These are phyloP conservation scores for Drosophila phalerata DNA, from an alignment of 2,888 invertebrate species.

Conservation along the genomic window DNA sequence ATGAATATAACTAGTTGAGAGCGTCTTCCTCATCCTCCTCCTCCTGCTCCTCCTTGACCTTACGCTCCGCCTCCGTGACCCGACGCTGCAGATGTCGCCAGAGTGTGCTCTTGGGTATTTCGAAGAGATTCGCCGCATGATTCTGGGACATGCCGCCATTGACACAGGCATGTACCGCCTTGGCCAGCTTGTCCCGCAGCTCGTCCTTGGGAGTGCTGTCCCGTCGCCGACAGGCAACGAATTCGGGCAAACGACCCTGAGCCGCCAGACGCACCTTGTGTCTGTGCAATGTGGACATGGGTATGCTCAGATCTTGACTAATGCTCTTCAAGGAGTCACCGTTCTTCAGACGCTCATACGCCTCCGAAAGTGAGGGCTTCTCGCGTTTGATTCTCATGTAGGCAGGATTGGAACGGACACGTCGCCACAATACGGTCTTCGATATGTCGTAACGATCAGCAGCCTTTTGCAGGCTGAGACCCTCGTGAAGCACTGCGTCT, in stretches of 20 bases:
- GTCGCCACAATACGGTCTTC: conserved; percentile 85
- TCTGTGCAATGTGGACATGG: conserved; percentile 85
- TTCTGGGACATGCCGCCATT: conserved; percentile 85
- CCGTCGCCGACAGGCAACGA: conserved; percentile 83
- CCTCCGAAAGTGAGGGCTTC: conserved; percentile 82
- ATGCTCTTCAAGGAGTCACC: conserved; percentile 85
- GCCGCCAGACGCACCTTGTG: conserved; percentile 84
- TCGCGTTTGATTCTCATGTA: conserved; percentile 84
- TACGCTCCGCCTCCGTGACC: conserved; percentile 59
- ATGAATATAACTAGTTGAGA: conserved; percentile 32
- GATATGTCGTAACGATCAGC: conserved; percentile 84
- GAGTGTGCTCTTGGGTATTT: conserved; percentile 85
- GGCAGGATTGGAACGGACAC: conserved; percentile 83
- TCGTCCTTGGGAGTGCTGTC: conserved; percentile 84
- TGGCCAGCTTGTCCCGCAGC: conserved; percentile 82
- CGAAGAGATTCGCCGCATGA: conserved; percentile 84
- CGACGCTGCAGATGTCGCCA: conserved; percentile 85
- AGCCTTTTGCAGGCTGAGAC: conserved; percentile 84
- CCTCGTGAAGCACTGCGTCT: conserved; percentile 83
- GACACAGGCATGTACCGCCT: conserved; percentile 84
- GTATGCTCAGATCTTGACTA: conserved; percentile 84
- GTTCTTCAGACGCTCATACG: conserved; percentile 82
- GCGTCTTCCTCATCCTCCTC: conserved; percentile 65
- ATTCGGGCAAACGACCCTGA: conserved; percentile 83
- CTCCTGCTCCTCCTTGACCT: conserved; percentile 65